Base-by-base conservation (phyloP, 2,888 invertebrate genomes). In the Drosophila lutescens region DNA sequence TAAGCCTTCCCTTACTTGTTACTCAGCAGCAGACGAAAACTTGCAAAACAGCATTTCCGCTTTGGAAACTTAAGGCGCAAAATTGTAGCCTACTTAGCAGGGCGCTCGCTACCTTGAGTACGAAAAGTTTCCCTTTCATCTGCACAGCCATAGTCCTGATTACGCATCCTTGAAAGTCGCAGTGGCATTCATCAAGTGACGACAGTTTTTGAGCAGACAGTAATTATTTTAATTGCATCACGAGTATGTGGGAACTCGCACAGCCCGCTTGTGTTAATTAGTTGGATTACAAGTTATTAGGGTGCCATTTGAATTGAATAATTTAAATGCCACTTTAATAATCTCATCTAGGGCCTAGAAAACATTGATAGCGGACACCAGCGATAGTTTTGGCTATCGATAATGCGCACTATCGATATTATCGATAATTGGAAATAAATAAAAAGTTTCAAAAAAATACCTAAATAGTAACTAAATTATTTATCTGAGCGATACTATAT, bases 141-240 rank as follows among this genome's bases (percentile, higher is more conserved):
- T 68, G 65, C 23, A n/a, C 30, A 13, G 56, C 55, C 20, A 17
- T 36, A 67, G 67, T 55, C 23, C 38, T 54, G 68, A 68, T 66
- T 68, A 44, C 68, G 65, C 46, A 55, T 68, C 65, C 65, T 66
- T 68, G 69, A 66, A 13, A 54, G 56, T 7, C 10, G 9, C 32
- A 17, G 15, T 61, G 61, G 77, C 67, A 71, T 61, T 72, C 62
- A 62, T 54, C 79, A 79, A 68, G 69, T 70, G 76, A 43, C 53
- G 66, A 67, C 72, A 50, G 34, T 54, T 59, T 59, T 54, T 43
- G 43, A 49, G 58, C 66, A 62, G 65, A 56, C 68, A 61, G 68
- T 60, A 76, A 69, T 76, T 76, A 47, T 46, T 76, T 66, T 78
- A 86, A 80, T 81, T 80, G 84, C 53, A 53, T 70, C 59, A 49